Percentiles rank a stretch among this genome's conserved stretches.
These are phyloP conservation scores for Homalodisca vitripennis DNA, from an alignment of 1,140 invertebrate species.

Conservation along the genomic window DNA sequence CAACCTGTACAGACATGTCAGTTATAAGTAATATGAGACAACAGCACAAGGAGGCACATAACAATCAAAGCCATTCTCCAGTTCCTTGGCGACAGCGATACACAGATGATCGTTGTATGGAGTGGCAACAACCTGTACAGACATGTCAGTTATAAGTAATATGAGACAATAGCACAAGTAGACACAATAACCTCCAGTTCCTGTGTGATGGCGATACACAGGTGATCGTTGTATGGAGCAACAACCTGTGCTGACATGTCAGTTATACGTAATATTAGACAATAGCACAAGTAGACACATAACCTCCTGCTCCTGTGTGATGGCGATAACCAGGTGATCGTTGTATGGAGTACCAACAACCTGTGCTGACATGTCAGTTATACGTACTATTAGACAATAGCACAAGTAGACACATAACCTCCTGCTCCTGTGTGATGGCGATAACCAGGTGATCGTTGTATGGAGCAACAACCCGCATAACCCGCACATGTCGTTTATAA, in stretches of 20 bases:
- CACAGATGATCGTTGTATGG: no score
- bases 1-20: no score
- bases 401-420: conserved; percentile 71
- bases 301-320: conserved; percentile 85
- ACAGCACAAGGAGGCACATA: no score
- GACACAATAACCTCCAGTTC: conserved; percentile 84
- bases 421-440: conserved; percentile 82
- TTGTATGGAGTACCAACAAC: conserved; percentile 58
- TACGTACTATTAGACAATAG: no score
- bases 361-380: conserved; percentile 26
- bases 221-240: conserved; percentile 71
- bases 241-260: conserved; percentile 35
- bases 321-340: conserved; percentile 80
- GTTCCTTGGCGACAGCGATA: no score
- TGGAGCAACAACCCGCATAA: conserved; percentile 48
- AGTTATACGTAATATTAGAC: neutral
- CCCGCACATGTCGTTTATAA: no score
- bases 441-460: conserved; percentile 78
- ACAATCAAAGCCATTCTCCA: no score
- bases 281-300: conserved; percentile 57
- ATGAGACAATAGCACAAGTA: conserved; percentile 50
- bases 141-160: no score
- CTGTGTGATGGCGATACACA: conserved; percentile 79
- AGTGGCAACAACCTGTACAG: no score
- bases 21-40: no score